Evolutionary conservation across 2,888 invertebrate genomes (phyloP).

Genomic region (Cyclophora albipunctata): DNA sequence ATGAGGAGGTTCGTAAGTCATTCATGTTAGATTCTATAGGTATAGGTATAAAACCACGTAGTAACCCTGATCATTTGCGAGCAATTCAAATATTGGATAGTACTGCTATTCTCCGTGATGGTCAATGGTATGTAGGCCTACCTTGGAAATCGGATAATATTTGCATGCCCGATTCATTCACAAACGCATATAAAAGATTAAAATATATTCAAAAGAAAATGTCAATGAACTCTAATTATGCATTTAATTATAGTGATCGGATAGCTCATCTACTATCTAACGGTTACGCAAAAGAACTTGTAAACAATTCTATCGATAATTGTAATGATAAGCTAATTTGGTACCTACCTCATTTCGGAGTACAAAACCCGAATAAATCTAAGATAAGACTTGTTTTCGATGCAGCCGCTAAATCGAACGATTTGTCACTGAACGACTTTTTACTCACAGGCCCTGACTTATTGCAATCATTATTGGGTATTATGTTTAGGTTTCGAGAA

Average conservation of each 20-base stretch:
- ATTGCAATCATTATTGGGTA: constrained; percentile 13
- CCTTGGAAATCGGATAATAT: constrained; percentile 15
- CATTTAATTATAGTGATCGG: constrained; percentile 15
- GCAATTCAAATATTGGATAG: constrained; percentile 17
- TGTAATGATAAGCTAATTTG: constrained; percentile 8
- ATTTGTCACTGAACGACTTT: constrained; percentile 14
- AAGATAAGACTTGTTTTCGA: constrained; percentile 19
- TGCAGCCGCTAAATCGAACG: constrained; percentile 12
- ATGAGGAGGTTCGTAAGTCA: constrained; percentile 12
- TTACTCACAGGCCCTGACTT: constrained; percentile 15
- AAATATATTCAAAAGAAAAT: constrained; percentile 8
- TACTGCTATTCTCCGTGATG: constrained; percentile 10
- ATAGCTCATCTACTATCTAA: constrained; percentile 19
- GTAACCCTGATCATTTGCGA: constrained; percentile 15
- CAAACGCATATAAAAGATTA: constrained; percentile 8
- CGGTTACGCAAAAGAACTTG: constrained; percentile 12
- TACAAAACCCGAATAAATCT: constrained; percentile 20
- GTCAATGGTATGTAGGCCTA: constrained; percentile 18
- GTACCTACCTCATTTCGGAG: constrained; percentile 23
- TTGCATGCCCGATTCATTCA: constrained; percentile 12
- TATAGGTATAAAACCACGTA: constrained; percentile 14
- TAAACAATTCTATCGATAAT: not conserved
- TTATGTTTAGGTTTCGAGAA: constrained; percentile 17
- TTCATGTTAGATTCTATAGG: constrained; percentile 19
- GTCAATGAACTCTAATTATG: constrained; percentile 6